Conservation (phyloP, 2,113 vertebrate genomes). For the Calypte anna region DNA sequence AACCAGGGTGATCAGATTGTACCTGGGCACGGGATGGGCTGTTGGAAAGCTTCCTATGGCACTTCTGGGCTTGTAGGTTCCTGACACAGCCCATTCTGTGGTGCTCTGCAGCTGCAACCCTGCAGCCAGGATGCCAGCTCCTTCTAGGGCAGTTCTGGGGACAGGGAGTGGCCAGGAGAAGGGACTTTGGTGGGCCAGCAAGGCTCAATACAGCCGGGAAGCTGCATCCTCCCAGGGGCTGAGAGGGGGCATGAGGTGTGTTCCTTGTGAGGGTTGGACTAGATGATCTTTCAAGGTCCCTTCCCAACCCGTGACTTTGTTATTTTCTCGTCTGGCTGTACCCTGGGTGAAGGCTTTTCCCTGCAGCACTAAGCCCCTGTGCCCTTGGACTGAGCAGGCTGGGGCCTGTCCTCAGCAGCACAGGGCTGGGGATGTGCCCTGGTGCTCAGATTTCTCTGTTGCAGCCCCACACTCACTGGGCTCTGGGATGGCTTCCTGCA, state of each 20-base stretch:
- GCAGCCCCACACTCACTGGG: background rate
- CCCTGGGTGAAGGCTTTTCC: background rate
- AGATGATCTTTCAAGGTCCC: too few species aligned
- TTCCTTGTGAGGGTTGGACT: background rate
- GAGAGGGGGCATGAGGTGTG: background rate
- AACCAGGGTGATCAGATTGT: background rate
- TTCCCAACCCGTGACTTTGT: too few species aligned
- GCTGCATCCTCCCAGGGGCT: background rate
- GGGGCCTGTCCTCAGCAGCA: fast-evolving
- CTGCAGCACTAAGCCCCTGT: background rate
- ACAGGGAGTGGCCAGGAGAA: background rate
- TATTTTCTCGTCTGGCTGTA: background rate
- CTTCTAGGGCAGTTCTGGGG: background rate
- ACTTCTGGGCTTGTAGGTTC: background rate
- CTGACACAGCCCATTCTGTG: background rate
- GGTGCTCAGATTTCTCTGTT: background rate
- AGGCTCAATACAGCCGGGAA: background rate
- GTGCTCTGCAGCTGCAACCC: background rate
- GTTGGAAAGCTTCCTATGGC: background rate
- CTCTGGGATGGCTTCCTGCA: background rate
- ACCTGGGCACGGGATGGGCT: background rate
- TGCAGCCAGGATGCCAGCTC: fast-evolving
- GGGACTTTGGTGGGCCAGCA: background rate
- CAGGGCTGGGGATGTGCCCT: background rate
- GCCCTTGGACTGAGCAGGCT: fast-evolving